Evolutionary conservation across 2,888 invertebrate genomes (phyloP).

Genomic region (Diplazon laetatorius): DNA sequence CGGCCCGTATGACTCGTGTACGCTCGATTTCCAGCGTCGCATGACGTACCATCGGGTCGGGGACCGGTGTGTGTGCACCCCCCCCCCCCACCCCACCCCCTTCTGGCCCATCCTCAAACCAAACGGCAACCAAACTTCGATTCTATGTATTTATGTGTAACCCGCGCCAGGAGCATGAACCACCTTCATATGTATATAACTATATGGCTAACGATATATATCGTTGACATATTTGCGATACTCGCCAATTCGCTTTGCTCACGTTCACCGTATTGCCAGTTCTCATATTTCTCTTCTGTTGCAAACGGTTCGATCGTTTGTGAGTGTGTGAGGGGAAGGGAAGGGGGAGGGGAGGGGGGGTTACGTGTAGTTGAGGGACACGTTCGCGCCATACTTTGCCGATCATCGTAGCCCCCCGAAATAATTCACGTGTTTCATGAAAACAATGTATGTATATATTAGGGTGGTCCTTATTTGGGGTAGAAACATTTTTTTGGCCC

Average conservation of each 20-base stretch:
- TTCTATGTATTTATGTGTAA: slow-evolving; percentile 18
- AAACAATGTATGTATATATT: neutral
- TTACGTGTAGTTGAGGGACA: neutral
- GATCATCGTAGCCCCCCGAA: neutral
- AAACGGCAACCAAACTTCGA: slow-evolving; percentile 27
- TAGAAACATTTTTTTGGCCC: too few relatives aligned
- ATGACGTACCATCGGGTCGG: neutral
- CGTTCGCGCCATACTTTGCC: slow-evolving; percentile 5
- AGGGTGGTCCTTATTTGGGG: too few relatives aligned
- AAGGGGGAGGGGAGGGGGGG: too few relatives aligned
- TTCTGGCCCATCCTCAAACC: too few relatives aligned
- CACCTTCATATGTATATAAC: too few relatives aligned
- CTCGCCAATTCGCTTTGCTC: slow-evolving; percentile 35
- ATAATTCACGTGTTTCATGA: neutral
- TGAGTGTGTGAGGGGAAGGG: too few relatives aligned
- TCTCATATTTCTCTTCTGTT: slow-evolving; percentile 4
- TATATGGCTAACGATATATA: slow-evolving; percentile 37
- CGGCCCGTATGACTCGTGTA: slow-evolving; percentile 49
- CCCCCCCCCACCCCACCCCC: too few relatives aligned
- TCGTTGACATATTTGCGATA: slow-evolving; percentile 50
- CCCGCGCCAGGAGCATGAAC: slow-evolving; percentile 13
- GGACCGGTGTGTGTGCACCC: slow-evolving; percentile 8
- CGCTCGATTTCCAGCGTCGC: slow-evolving; percentile 35
- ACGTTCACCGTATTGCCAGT: neutral
- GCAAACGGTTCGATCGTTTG: too few relatives aligned